A percentile compares a stretch with the other conserved stretches of the same genome.
These are phyloP conservation scores for Acronicta aceris DNA, from an alignment of 2,888 invertebrate species.

Conservation along the genomic window DNA sequence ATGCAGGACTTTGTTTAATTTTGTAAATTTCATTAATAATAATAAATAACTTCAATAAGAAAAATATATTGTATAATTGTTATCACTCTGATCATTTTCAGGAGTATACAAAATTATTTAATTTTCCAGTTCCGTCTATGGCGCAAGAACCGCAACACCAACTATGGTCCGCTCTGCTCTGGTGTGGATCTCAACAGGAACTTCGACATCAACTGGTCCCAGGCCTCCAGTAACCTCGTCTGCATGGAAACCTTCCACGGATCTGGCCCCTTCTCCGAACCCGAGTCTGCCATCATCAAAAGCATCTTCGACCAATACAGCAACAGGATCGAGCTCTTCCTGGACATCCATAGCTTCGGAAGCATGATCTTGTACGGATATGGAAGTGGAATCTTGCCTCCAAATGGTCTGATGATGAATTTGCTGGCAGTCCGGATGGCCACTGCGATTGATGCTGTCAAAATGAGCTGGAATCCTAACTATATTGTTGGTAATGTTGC, in stretches of 20 bases:
- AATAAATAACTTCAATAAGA: too few relatives aligned
- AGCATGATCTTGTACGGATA: conserved; percentile 83
- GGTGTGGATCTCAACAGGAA: conserved; percentile 94
- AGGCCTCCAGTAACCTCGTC: conserved; percentile 76
- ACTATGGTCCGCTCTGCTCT: conserved; percentile 77
- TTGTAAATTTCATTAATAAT: too few relatives aligned
- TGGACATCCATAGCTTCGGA: conserved; percentile 93
- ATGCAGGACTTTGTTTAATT: too few relatives aligned
- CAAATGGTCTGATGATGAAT: conserved; percentile 77
- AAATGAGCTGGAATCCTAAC: conserved; percentile 69
- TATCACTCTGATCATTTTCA: too few relatives aligned
- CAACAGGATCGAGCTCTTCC: conserved; percentile 89
- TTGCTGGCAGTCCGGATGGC: conserved; percentile 73
- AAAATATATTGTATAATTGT: too few relatives aligned
- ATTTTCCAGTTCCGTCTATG: conserved; percentile 89
- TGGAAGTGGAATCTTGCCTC: conserved; percentile 75
- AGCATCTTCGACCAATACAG: conserved; percentile 86
- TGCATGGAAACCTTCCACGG: conserved; percentile 91
- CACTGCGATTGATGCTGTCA: conserved; percentile 77
- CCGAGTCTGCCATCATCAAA: conserved; percentile 89
- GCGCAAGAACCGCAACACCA: conserved; percentile 90
- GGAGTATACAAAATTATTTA: background rate
- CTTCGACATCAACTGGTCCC: conserved; percentile 91
- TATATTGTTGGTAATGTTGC: conserved; percentile 87
- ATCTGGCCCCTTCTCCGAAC: conserved; percentile 90